A percentile compares a stretch with the other conserved stretches of the same genome.
These are phyloP conservation scores for Leptopilina clavipes DNA, from an alignment of 1,140 invertebrate genomes.

Conservation along the genomic window DNA sequence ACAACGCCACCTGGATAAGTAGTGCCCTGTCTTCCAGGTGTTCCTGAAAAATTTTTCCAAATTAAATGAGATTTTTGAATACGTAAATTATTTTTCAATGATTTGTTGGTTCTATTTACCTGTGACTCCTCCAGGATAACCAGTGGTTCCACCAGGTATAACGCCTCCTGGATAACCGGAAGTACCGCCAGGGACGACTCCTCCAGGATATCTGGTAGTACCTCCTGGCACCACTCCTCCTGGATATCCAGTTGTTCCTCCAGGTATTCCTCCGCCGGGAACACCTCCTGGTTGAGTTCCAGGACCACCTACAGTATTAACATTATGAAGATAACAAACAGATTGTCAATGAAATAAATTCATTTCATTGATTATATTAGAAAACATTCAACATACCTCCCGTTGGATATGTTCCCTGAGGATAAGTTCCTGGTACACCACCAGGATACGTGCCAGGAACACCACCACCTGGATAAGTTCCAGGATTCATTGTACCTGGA, in stretches of 20 bases:
- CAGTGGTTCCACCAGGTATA: not conserved
- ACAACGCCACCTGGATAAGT: too few species aligned
- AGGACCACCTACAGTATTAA: slow-evolving; percentile 12
- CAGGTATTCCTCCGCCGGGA: slow-evolving; percentile 29
- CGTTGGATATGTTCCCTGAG: not conserved
- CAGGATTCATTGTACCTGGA: slow-evolving; percentile 37
- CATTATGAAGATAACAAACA: too few species aligned
- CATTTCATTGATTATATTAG: not conserved
- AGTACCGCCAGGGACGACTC: not conserved
- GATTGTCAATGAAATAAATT: too few species aligned
- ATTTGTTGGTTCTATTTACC: not conserved
- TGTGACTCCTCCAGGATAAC: slow-evolving; percentile 36
- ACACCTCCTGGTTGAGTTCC: slow-evolving; percentile 37
- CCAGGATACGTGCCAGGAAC: slow-evolving; percentile 41
- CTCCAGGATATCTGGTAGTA: slow-evolving; percentile 32
- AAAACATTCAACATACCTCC: slow-evolving; percentile 9
- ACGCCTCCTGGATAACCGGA: slow-evolving; percentile 35
- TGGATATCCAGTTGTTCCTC: slow-evolving; percentile 30
- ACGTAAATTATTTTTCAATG: not conserved
- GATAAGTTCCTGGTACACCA: slow-evolving; percentile 41
- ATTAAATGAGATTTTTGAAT: not conserved
- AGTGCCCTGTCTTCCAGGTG: not conserved
- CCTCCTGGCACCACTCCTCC: slow-evolving; percentile 12
- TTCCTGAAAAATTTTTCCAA: not conserved
- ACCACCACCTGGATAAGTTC: slow-evolving; percentile 42